Conservation (phyloP, 1,140 invertebrate genomes). For the Melipona quadrifasciata region DNA sequence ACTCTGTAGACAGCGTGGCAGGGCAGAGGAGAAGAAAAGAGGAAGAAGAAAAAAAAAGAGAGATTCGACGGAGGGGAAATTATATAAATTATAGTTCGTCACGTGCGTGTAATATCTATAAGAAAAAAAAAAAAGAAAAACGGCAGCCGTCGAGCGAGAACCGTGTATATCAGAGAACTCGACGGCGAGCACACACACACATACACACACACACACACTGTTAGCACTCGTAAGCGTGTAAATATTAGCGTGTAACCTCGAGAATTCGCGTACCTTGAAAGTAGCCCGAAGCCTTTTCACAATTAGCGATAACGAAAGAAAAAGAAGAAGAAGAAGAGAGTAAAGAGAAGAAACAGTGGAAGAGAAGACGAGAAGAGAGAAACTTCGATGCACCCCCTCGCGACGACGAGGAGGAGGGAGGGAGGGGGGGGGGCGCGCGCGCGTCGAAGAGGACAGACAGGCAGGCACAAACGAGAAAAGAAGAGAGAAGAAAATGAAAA, state of each 20-base stretch:
- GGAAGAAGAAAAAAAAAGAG: neutral
- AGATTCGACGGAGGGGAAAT: neutral
- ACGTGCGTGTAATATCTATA: slow-evolving; percentile 44
- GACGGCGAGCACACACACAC: neutral
- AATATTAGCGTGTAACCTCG: slow-evolving; percentile 61
- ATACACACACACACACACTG: neutral
- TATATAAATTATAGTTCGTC: slow-evolving; percentile 8
- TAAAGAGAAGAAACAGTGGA: neutral
- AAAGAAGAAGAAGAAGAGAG: no score
- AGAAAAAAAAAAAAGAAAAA: neutral
- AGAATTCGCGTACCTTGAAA: slow-evolving; percentile 75
- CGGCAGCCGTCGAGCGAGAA: neutral
- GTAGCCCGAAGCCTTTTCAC: slow-evolving; percentile 69
- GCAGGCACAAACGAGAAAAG: slow-evolving; percentile 8
- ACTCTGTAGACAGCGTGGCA: neutral
- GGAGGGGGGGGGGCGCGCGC: no score
- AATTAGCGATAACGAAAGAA: slow-evolving; percentile 42
- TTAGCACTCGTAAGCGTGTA: slow-evolving; percentile 52
- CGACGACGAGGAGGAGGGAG: neutral
- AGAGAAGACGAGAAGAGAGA: neutral
- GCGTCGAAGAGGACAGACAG: no score
- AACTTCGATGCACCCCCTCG: neutral
- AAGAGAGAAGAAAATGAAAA: no score
- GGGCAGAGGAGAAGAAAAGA: neutral
- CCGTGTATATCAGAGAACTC: neutral